Evolutionary conservation across 2,888 invertebrate genomes (phyloP).

Genomic region (Lamproptera curius): DNA sequence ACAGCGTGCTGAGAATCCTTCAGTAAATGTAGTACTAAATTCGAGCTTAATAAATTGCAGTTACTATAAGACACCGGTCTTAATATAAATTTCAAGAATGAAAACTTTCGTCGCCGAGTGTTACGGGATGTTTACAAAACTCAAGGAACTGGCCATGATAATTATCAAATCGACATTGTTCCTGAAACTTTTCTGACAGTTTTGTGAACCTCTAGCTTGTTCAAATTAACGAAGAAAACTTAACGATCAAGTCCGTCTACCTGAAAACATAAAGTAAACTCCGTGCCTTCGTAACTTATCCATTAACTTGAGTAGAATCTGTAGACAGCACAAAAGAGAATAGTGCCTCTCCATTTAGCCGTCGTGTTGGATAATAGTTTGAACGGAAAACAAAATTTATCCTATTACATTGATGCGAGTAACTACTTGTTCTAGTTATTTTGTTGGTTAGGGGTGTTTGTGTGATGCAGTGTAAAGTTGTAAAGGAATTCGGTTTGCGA

Average conservation of each 20-base stretch:
- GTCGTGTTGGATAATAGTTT: slow-evolving; percentile 53
- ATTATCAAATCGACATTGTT: slow-evolving; percentile 45
- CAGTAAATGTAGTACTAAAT: slow-evolving; percentile 25
- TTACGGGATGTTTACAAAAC: too few relatives aligned
- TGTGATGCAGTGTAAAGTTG: neutral
- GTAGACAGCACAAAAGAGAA: slow-evolving; percentile 68
- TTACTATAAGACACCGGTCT: slow-evolving; percentile 28
- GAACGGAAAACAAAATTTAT: slow-evolving; percentile 63
- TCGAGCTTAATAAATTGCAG: slow-evolving; percentile 19
- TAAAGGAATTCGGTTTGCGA: slow-evolving; percentile 34
- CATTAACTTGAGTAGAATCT: slow-evolving; percentile 78
- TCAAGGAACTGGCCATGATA: slow-evolving; percentile 23
- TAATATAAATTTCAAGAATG: neutral
- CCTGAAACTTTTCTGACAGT: slow-evolving; percentile 59
- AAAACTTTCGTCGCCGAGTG: slow-evolving; percentile 19
- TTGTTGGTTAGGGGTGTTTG: slow-evolving; percentile 25
- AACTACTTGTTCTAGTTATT: slow-evolving; percentile 23
- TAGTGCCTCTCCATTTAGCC: slow-evolving; percentile 45
- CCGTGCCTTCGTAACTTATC: slow-evolving; percentile 74
- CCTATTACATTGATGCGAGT: slow-evolving; percentile 55
- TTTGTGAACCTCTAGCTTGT: slow-evolving; percentile 69
- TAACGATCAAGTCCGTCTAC: slow-evolving; percentile 75
- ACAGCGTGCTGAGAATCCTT: slow-evolving; percentile 47
- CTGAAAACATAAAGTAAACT: slow-evolving; percentile 78
- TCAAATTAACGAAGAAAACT: slow-evolving; percentile 76